These are phyloP conservation scores for Catamblyrhynchus diadema DNA, from an alignment of 2,797 vertebrate species.

Conservation along the genomic window DNA sequence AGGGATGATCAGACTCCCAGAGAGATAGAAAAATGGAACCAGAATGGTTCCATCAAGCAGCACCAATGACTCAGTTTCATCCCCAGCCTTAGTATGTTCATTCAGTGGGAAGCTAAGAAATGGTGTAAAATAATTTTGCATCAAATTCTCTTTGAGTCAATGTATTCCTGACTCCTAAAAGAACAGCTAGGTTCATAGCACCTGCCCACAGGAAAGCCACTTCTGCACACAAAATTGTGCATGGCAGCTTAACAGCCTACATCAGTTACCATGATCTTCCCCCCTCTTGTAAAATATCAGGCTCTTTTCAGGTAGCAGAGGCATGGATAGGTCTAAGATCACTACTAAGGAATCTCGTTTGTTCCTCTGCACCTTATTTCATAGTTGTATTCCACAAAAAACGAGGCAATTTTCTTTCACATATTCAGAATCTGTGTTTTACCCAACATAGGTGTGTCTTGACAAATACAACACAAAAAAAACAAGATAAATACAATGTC, in stretches of 20 bases:
- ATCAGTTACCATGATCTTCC: neutral
- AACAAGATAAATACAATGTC: neutral
- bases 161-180: neutral
- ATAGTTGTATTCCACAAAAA: neutral
- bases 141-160: neutral
- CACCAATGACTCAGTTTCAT: neutral
- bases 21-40: neutral
- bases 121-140: neutral
- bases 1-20: neutral
- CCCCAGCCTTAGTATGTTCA: neutral
- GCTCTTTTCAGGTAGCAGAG: neutral
- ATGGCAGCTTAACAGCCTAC: neutral
- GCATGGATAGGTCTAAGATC: neutral
- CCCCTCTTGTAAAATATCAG: neutral
- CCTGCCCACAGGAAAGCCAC: neutral
- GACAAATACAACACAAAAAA: neutral
- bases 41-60: neutral
- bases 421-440: neutral
- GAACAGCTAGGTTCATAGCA: neutral
- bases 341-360: neutral
- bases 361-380: neutral
- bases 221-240: accelerated
- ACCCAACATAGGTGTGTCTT: neutral
- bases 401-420: neutral
- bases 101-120: neutral